These are phyloP conservation scores for Corythoichthys haematopterus DNA, from an alignment of 2,113 vertebrate species.

Conservation along the genomic window DNA sequence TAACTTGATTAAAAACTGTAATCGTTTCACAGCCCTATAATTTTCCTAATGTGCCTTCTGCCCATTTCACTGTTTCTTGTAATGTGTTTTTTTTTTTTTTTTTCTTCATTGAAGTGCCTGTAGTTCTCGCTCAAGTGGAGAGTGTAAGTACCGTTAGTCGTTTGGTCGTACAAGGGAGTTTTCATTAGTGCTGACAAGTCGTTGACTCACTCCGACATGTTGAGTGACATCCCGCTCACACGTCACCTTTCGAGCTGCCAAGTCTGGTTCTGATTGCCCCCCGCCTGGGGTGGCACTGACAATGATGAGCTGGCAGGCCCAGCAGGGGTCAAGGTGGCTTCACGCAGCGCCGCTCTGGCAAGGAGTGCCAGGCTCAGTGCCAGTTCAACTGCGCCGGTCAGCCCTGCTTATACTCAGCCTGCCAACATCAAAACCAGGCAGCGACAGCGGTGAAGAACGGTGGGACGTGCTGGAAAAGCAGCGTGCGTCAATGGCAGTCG, in stretches of 20 bases:
- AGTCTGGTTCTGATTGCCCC: slow-evolving; percentile 19
- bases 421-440: slow-evolving; percentile 65
- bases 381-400: slow-evolving; percentile 61
- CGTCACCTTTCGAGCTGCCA: neutral
- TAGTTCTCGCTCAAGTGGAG: neutral
- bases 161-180: neutral
- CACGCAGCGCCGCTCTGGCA: slow-evolving; percentile 38
- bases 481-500: slow-evolving; percentile 54
- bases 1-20: too few species aligned
- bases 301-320: slow-evolving; percentile 51
- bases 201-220: neutral
- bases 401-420: slow-evolving; percentile 43
- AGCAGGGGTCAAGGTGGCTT: slow-evolving; percentile 55
- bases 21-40: too few species aligned
- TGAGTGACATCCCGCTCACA: neutral
- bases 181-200: neutral
- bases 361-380: slow-evolving; percentile 46
- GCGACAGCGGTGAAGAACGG: slow-evolving; percentile 59
- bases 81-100: too few species aligned
- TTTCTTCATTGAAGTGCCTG: too few species aligned
- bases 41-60: too few species aligned
- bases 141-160: neutral
- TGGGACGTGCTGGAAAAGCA: slow-evolving; percentile 41
- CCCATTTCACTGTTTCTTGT: too few species aligned
- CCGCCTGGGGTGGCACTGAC: slow-evolving; percentile 27